phyloP scores from a whole-genome alignment of 2,113 vertebrate genomes.

The Anguilla japonica region DNA sequence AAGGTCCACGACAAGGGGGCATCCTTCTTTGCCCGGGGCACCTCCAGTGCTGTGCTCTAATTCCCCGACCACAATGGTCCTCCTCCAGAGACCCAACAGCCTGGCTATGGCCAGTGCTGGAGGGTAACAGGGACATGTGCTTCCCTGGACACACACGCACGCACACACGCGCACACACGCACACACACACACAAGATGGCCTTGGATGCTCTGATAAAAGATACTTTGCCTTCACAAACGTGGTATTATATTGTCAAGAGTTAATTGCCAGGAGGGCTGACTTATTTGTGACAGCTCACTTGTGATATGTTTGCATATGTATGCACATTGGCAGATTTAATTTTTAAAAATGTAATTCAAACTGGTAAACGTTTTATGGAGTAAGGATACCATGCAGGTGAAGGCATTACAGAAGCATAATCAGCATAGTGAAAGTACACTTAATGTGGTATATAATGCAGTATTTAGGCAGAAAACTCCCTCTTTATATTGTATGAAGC shows the following conservation, averaged over 20 bases:
- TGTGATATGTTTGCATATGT: neutral
- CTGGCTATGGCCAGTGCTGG: neutral
- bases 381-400: neutral
- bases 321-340: neutral
- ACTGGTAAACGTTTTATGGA: neutral
- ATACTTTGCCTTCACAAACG: neutral
- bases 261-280: neutral
- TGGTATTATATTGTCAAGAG: neutral
- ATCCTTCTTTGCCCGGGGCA: conserved; percentile 85
- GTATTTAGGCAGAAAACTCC: neutral
- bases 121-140: neutral
- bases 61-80: neutral
- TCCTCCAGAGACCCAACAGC: neutral
- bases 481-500: neutral
- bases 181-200: neutral
- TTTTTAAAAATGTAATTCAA: neutral
- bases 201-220: neutral
- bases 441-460: neutral
- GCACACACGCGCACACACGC: too few relatives aligned
- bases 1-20: conserved; percentile 90
- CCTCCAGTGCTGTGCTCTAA: conserved; percentile 86
- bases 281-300: neutral
- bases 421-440: neutral
- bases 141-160: too few relatives aligned
- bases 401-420: neutral